Percentiles rank a stretch among this genome's conserved stretches.
Evolutionary conservation across 1,140 invertebrate species (phyloP).

Genomic region (Geopemphigus sp.): DNA sequence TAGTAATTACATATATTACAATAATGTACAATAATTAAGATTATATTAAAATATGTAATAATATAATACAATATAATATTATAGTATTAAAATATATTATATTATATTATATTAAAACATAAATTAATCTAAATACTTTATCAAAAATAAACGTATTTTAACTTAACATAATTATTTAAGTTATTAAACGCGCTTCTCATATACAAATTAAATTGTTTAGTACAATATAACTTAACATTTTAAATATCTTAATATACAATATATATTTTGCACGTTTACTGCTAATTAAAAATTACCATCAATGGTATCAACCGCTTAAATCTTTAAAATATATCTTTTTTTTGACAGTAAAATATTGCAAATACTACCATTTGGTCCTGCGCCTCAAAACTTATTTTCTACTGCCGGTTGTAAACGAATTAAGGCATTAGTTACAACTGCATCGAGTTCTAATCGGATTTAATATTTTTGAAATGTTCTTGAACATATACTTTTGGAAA

Average conservation of each 20-base stretch:
- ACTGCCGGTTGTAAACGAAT: constrained; percentile 51
- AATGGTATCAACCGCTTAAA: background rate
- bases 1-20: too few species aligned
- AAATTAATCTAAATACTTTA: too few species aligned
- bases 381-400: constrained; percentile 51
- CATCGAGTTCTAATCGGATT: background rate
- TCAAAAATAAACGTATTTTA: background rate
- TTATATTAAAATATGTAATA: too few species aligned
- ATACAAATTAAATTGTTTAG: too few species aligned
- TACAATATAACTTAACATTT: background rate
- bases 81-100: too few species aligned
- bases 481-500: constrained; percentile 67
- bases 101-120: too few species aligned
- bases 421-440: constrained; percentile 29
- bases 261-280: background rate
- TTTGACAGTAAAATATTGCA: constrained; percentile 47
- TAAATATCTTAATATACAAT: too few species aligned
- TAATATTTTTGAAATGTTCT: constrained; percentile 52
- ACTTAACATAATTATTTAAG: background rate
- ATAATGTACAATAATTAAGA: too few species aligned
- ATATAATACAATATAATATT: too few species aligned
- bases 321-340: background rate
- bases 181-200: too few species aligned
- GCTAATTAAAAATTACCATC: background rate
- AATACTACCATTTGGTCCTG: constrained; percentile 50